Conservation (phyloP, 2,113 vertebrate genomes). For the Herpailurus yagouaroundi region DNA sequence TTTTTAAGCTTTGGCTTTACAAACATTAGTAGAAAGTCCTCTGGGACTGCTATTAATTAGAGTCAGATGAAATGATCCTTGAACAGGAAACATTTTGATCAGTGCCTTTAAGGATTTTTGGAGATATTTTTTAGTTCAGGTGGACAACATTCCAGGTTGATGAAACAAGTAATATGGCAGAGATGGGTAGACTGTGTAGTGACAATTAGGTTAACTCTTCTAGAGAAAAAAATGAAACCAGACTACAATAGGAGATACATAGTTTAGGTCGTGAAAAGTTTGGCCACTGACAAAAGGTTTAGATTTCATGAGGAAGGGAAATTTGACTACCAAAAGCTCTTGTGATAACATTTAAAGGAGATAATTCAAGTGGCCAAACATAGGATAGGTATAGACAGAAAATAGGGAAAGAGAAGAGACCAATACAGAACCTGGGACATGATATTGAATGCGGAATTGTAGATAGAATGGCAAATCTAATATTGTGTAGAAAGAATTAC, state of each 20-base stretch:
- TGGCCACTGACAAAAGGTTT: neutral
- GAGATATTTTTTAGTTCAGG: neutral
- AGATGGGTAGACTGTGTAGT: neutral
- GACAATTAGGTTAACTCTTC: neutral
- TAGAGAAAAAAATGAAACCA: neutral
- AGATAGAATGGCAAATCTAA: neutral
- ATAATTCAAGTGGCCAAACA: neutral
- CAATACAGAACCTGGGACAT: neutral
- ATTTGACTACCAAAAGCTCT: neutral
- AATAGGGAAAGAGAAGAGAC: neutral
- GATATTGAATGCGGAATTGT: neutral
- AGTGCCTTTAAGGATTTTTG: neutral
- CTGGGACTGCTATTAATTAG: neutral
- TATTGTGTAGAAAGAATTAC: neutral
- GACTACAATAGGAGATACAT: neutral
- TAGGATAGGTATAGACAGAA: neutral
- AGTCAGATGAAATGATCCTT: neutral
- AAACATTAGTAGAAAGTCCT: neutral
- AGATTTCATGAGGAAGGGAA: neutral
- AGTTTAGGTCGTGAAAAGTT: neutral
- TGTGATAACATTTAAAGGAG: neutral
- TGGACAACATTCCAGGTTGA: neutral
- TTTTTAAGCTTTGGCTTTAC: neutral
- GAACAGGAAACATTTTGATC: neutral
- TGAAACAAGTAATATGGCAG: neutral